Evolutionary conservation across 2,113 vertebrate species (phyloP).

Genomic region (Erythrocercus mccallii): DNA sequence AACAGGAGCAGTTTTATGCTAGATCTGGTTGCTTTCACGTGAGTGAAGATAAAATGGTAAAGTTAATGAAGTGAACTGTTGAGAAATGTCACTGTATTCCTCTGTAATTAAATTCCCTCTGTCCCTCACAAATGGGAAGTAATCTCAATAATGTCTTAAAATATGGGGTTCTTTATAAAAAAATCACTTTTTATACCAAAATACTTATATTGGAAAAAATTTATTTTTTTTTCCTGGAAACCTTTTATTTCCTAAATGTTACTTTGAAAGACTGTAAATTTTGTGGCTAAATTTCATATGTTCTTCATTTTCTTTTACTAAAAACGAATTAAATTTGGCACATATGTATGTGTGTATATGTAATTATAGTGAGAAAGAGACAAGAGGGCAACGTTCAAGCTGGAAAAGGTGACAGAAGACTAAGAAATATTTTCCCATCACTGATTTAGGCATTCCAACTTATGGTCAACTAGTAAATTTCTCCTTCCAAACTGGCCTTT

Average conservation of each 20-base stretch:
- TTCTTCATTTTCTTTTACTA: not conserved
- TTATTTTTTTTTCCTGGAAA: not conserved
- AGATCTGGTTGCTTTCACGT: not conserved
- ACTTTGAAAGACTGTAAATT: not conserved
- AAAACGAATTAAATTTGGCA: not conserved
- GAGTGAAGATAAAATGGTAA: not conserved
- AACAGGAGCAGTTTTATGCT: not conserved
- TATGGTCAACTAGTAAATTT: constrained; percentile 33
- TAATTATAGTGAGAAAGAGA: not conserved
- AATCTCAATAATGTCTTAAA: not conserved
- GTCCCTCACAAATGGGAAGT: not conserved
- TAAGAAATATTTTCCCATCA: constrained; percentile 36
- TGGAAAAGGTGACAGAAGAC: constrained; percentile 23
- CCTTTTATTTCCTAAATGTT: not conserved
- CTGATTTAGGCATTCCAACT: constrained; percentile 15
- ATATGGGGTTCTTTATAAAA: not conserved
- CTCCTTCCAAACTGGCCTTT: constrained; percentile 37
- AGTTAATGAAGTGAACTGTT: not conserved
- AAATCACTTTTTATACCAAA: not conserved
- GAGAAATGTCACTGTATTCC: not conserved
- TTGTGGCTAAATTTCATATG: not conserved
- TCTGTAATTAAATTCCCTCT: not conserved
- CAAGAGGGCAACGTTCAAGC: not conserved
- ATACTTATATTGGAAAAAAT: not conserved
- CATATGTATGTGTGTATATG: not conserved